Base-by-base conservation (phyloP, 2,888 invertebrate genomes). In the Nephrotoma guestfalica region DNA sequence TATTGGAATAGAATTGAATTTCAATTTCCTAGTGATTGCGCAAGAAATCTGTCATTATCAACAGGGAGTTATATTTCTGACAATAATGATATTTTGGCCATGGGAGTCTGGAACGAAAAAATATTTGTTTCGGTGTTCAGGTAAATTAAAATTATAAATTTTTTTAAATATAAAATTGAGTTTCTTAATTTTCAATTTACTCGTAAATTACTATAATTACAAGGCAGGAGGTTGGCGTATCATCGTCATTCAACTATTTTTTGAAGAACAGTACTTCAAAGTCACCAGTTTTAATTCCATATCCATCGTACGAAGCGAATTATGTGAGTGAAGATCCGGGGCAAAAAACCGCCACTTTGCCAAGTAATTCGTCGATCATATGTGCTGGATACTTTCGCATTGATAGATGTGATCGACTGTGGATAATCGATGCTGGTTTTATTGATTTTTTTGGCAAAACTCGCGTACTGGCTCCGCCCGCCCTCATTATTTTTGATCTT, bases 351-450 rank as follows among this genome's bases (percentile, higher is more conserved):
- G n/a, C 91, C 4, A 90, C 90, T 43, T 88, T 94, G 4, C 92
- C 92, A 51, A 92, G 93, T 86, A 94, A 95, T 88, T 93, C 93
- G 87, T 93, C 94, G 0, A 93, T 96, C 83, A 92, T 96, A 86
- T 96, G 95, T 2, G 95, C 95, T 4, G 96, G 96, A 90, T 93
- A 96, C 87, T 92, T 96, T 40, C 93, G 93, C 88, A 94, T 95
- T 0, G 97, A 97, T 90, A 92, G 93, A 5, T 97, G 97, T 89
- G 96, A 96, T 90, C 93, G 97, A 85, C 93, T 97, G 6, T 97
- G 97, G 96, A 95, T 96, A 4, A 93, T 97, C 91, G 96, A 97
- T 89, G 94, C 96, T 0, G 97, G 96, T 86, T 91, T 96, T 51
- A 94, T 95, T 83, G 95, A 96, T 90, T 95, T 96, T 90, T 91